phyloP scores from a whole-genome alignment of 2,113 vertebrate species.

The Mungos mungo region DNA sequence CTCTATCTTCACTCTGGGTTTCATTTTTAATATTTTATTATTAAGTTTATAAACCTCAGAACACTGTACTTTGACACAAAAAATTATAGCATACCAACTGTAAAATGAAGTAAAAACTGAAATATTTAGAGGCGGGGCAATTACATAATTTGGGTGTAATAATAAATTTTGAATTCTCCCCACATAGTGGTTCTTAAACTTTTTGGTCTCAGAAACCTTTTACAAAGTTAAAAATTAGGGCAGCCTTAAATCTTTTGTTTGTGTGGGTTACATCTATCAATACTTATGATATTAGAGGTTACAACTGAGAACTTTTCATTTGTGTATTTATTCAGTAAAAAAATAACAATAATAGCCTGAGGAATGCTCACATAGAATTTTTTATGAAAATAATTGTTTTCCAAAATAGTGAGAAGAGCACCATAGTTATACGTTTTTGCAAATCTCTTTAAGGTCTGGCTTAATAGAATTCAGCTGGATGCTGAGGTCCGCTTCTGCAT shows the following conservation, averaged over 20 bases:
- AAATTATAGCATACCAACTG: constrained; percentile 26
- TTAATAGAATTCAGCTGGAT: constrained; percentile 51
- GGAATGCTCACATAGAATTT: neutral
- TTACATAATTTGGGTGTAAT: neutral
- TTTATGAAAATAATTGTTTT: constrained; percentile 44
- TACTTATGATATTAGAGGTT: neutral
- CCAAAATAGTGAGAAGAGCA: neutral
- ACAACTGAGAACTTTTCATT: neutral
- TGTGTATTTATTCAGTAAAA: constrained; percentile 38
- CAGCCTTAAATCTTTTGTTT: neutral
- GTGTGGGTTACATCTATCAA: neutral
- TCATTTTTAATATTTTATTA: constrained; percentile 74
- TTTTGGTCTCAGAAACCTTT: constrained; percentile 17
- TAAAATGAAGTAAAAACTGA: constrained; percentile 35
- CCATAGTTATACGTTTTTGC: neutral
- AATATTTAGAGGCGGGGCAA: neutral
- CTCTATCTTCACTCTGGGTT: constrained; percentile 49
- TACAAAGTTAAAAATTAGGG: neutral
- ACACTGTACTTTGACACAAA: constrained; percentile 32
- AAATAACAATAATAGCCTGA: constrained; percentile 3
- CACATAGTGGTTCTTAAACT: neutral
- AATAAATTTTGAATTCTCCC: constrained; percentile 10
- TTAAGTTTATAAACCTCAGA: constrained; percentile 63
- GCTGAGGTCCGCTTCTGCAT: neutral
- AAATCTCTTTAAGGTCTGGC: neutral